Percentiles rank a stretch among this genome's conserved stretches.
These are phyloP conservation scores for Perca flavescens DNA, from an alignment of 2,113 vertebrate species.

Conservation along the genomic window DNA sequence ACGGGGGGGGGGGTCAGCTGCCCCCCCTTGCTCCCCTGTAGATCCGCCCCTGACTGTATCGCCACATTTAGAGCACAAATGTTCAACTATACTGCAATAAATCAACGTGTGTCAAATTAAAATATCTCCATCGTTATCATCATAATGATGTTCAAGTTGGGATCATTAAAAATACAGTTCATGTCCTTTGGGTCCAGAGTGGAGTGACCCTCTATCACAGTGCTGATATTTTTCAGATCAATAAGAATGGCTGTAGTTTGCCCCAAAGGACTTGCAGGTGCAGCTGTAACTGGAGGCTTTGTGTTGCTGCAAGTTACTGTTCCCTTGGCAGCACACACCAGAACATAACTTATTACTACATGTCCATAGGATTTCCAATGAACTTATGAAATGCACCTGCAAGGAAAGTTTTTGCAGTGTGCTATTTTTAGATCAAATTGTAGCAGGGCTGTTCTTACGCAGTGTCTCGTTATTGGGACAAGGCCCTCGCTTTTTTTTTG, in stretches of 20 bases:
- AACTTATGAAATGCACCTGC: slow-evolving; percentile 62
- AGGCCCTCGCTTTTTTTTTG: not conserved
- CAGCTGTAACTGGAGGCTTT: slow-evolving; percentile 70
- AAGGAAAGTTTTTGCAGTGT: slow-evolving; percentile 27
- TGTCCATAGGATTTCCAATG: slow-evolving; percentile 61
- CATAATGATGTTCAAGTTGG: slow-evolving; percentile 8
- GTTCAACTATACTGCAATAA: not conserved
- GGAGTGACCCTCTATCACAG: slow-evolving; percentile 48
- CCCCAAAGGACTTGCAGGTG: slow-evolving; percentile 45
- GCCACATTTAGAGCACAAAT: not conserved
- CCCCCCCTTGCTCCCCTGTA: too few relatives aligned
- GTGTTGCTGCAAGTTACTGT: slow-evolving; percentile 58
- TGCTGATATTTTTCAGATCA: slow-evolving; percentile 57
- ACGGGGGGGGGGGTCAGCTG: too few relatives aligned
- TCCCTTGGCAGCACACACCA: slow-evolving; percentile 38
- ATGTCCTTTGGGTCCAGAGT: slow-evolving; percentile 24
- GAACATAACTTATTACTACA: slow-evolving; percentile 44
- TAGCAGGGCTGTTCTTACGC: not conserved
- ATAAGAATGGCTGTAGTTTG: slow-evolving; percentile 39
- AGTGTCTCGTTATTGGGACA: slow-evolving; percentile 2
- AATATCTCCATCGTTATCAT: not conserved
- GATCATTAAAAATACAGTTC: slow-evolving; percentile 53
- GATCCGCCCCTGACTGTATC: not conserved
- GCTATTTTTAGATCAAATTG: slow-evolving; percentile 52
- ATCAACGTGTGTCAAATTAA: not conserved